These are phyloP conservation scores for Microdon myrmicae DNA, from an alignment of 2,888 invertebrate species.

Conservation along the genomic window DNA sequence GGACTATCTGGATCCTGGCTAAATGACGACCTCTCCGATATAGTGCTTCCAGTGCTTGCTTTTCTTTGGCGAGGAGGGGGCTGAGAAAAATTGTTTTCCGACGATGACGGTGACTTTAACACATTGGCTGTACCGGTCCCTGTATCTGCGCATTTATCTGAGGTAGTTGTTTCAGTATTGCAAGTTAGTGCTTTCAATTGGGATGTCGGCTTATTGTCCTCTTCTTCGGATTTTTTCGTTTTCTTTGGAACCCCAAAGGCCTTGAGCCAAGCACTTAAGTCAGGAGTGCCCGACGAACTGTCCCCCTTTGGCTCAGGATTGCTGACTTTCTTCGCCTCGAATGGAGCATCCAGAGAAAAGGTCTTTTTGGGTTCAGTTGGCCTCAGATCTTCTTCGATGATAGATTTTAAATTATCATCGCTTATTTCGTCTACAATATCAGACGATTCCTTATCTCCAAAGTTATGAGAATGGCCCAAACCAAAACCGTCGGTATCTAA, in stretches of 20 bases:
- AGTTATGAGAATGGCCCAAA: constrained; percentile 75
- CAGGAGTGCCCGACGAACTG: constrained; percentile 80
- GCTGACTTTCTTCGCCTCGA: constrained; percentile 35
- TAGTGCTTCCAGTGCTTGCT: constrained; percentile 82
- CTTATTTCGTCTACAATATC: constrained; percentile 50
- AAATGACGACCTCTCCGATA: constrained; percentile 82
- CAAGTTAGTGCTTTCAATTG: constrained; percentile 20
- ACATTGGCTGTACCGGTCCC: constrained; percentile 58
- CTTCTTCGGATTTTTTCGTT: constrained; percentile 73
- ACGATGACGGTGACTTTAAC: constrained; percentile 48
- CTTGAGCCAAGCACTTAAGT: constrained; percentile 91
- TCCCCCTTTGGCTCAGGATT: constrained; percentile 62
- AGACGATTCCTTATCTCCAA: constrained; percentile 68
- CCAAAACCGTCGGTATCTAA: constrained; percentile 77
- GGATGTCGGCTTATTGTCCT: constrained; percentile 64
- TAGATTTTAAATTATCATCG: constrained; percentile 45
- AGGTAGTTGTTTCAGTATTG: constrained; percentile 5
- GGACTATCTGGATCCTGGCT: constrained; percentile 82
- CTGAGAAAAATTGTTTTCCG: constrained; percentile 61
- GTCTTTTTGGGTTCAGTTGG: constrained; percentile 23
- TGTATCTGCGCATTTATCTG: constrained; percentile 38
- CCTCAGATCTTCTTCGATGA: not conserved
- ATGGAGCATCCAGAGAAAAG: constrained; percentile 19
- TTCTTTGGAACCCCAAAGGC: constrained; percentile 89
- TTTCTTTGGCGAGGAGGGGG: constrained; percentile 72